These are phyloP conservation scores for Paralvinella palmiformis DNA, from an alignment of 1,140 invertebrate genomes.

Conservation along the genomic window DNA sequence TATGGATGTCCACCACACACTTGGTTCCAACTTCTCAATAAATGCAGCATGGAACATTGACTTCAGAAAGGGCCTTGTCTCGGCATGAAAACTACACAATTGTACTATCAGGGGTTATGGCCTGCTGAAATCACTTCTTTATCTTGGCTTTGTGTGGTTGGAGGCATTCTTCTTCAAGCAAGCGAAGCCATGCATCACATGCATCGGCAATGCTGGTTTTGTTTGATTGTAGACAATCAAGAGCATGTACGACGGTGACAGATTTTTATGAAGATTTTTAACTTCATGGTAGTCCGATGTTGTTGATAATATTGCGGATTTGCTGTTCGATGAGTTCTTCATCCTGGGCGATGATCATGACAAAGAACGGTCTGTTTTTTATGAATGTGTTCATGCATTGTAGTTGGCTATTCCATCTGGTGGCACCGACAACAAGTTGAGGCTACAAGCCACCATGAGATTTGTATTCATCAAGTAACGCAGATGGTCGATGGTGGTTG, in stretches of 20 bases:
- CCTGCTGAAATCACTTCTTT: constrained; percentile 4
- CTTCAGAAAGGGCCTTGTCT: no score
- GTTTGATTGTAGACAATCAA: not conserved
- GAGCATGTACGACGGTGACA: not conserved
- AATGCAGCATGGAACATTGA: no score
- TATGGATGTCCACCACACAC: no score
- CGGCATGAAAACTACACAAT: no score
- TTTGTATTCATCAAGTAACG: not conserved
- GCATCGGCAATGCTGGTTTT: constrained; percentile 5
- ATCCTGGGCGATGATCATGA: not conserved
- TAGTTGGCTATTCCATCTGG: constrained; percentile 4
- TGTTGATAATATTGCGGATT: not conserved
- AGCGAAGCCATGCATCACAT: constrained; percentile 3
- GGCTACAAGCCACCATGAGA: not conserved
- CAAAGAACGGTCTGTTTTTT: not conserved
- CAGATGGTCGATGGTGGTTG: not conserved
- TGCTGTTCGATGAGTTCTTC: not conserved
- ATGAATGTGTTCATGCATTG: constrained; percentile 1
- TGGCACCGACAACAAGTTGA: not conserved
- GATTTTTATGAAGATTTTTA: not conserved
- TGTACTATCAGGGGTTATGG: constrained; percentile 5
- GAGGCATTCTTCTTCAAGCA: not conserved
- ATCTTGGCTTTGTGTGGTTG: constrained; percentile 3
- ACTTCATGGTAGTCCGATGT: not conserved
- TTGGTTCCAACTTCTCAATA: no score